Base-by-base conservation (phyloP, 2,797 vertebrate species). In the Scomberomorus guttatus region DNA sequence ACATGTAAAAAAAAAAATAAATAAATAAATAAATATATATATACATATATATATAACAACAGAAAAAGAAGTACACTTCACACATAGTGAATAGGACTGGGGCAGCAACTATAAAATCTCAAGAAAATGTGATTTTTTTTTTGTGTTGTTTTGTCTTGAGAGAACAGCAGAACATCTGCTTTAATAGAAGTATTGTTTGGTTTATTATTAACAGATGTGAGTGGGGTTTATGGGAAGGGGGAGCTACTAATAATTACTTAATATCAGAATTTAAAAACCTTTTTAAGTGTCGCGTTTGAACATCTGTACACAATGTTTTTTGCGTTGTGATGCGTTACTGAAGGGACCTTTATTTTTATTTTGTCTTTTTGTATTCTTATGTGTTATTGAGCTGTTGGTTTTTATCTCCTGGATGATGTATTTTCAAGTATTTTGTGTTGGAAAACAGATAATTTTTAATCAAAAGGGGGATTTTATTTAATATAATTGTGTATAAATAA, bases 351-450 rank as follows among this genome's bases (percentile, higher is more conserved):
- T 84, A 44, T 81, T 87, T 86, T 87, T 82, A 76, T 77, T 79
- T 81, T 61, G 50, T 80, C 73, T 80, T 87, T 90, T 79, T 89
- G 78, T 90, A 86, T 83, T 82, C 62, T 79, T 55, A 77, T 80
- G 73, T 89, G 77, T 90, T 91, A 72, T 82, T 70, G 75, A 81
- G 59, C 69, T 68, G 50, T 81, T 87, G 77, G 54, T 89, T 92
- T 94, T 90, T 89, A 90, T 91, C 72, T 91, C 67, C 77, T 91
- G 87, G 83, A 90, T 89, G 48, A 89, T 87, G 80, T 90, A 88
- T 90, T 92, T 90, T 82, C 88, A 93, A 83, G 88, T 91, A 90
- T 93, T 90, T 93, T 92, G 84, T 89, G 87, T 94, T 93, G 80
- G 39, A 63, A 64, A 82, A 89, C 61, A 18, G 15, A 63, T 80